Evolutionary conservation across 2,888 invertebrate species (phyloP).

Genomic region (Eutolmus rufibarbis): DNA sequence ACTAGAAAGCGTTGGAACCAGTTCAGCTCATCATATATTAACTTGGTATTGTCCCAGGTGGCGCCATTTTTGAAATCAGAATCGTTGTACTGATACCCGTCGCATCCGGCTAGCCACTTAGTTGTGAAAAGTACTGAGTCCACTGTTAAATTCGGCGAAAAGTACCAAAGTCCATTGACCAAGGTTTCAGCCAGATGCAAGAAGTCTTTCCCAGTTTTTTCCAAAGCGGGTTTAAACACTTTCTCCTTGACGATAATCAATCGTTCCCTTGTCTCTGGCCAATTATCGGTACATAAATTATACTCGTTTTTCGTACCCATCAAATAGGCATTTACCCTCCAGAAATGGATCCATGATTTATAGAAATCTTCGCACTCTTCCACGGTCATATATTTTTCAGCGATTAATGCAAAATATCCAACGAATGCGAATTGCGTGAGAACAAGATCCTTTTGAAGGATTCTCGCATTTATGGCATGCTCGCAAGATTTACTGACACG

Average conservation of each 20-base stretch:
- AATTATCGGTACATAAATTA: slow-evolving; percentile 69
- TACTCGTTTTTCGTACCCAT: slow-evolving; percentile 80
- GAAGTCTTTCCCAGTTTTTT: slow-evolving; percentile 68
- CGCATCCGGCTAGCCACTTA: slow-evolving; percentile 63
- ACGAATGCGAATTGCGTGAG: slow-evolving; percentile 84
- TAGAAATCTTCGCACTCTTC: slow-evolving; percentile 62
- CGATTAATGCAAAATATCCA: slow-evolving; percentile 64
- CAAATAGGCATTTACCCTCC: slow-evolving; percentile 78
- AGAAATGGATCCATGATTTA: slow-evolving; percentile 77
- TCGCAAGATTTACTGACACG: slow-evolving; percentile 65
- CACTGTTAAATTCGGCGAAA: slow-evolving; percentile 68
- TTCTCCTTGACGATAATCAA: slow-evolving; percentile 64
- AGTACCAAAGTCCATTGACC: slow-evolving; percentile 70
- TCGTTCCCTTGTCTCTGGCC: slow-evolving; percentile 66
- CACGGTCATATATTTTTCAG: slow-evolving; percentile 66
- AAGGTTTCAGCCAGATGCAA: slow-evolving; percentile 68
- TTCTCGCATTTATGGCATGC: slow-evolving; percentile 62
- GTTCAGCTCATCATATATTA: slow-evolving; percentile 31
- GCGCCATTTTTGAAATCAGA: slow-evolving; percentile 42
- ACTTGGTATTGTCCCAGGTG: neutral
- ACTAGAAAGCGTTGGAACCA: slow-evolving; percentile 43
- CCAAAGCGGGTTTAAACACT: slow-evolving; percentile 68
- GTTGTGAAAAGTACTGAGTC: slow-evolving; percentile 65
- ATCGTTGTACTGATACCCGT: slow-evolving; percentile 62
- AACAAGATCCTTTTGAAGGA: slow-evolving; percentile 79